Evolutionary conservation across 2,888 invertebrate species (phyloP).

Genomic region (Agrilus biguttatus): DNA sequence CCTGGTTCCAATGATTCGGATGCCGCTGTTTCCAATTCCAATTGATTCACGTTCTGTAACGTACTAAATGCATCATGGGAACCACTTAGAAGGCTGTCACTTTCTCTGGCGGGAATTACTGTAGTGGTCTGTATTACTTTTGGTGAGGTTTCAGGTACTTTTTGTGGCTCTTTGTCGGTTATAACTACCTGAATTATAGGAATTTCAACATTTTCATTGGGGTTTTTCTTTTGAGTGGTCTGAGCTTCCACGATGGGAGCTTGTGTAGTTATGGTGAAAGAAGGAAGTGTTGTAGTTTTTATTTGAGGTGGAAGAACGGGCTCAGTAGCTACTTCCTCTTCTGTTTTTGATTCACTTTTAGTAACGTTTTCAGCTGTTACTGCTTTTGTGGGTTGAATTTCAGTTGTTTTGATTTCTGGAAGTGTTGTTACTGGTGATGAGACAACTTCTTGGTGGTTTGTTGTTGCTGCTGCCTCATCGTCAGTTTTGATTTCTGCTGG

Average conservation of each 20-base stretch:
- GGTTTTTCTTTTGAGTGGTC: too few species aligned
- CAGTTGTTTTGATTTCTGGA: background rate
- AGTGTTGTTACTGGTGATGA: background rate
- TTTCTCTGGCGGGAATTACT: too few species aligned
- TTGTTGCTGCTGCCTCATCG: background rate
- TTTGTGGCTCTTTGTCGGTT: too few species aligned
- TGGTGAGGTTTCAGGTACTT: too few species aligned
- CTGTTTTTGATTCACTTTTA: constrained; percentile 1
- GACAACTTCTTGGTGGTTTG: background rate
- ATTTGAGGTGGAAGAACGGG: background rate
- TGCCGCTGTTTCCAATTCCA: too few species aligned
- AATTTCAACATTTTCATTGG: too few species aligned
- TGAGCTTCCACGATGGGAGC: background rate
- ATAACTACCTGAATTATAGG: too few species aligned
- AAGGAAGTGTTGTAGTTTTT: background rate
- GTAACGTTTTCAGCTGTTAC: constrained; percentile 2
- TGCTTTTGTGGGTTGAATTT: constrained; percentile 3
- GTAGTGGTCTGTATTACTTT: too few species aligned
- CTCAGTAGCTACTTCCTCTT: background rate
- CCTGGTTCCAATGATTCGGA: background rate
- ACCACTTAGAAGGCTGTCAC: background rate
- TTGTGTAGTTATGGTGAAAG: background rate
- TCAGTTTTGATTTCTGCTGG: constrained; percentile 1
- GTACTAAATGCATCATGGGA: background rate
- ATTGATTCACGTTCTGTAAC: too few species aligned